A percentile compares a stretch with the other conserved stretches of the same genome.
phyloP scores from a whole-genome alignment of 2,113 vertebrate genomes.

The Myrmophylax atrothorax region DNA sequence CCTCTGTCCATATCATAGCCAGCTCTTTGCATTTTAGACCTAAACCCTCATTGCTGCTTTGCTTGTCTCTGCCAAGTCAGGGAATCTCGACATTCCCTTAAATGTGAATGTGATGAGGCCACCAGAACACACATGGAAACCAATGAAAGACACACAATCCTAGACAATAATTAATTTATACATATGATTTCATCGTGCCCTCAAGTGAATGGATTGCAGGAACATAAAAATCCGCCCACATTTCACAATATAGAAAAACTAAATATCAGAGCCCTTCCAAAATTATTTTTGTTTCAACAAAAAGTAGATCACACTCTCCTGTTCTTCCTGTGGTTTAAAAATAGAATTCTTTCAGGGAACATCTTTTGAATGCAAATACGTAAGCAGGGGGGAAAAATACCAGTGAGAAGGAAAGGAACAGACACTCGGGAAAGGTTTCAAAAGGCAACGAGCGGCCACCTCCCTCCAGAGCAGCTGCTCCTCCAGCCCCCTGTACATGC shows the following conservation, averaged over 20 bases:
- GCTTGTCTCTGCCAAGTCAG: neutral
- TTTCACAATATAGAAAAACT: neutral
- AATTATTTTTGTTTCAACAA: neutral
- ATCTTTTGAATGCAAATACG: conserved; percentile 35
- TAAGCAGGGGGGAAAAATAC: neutral
- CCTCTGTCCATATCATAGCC: neutral
- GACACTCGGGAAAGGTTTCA: conserved; percentile 21
- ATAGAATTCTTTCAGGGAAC: neutral
- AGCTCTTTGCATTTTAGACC: neutral
- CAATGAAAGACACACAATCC: neutral
- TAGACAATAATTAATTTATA: neutral
- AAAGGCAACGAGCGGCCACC: conserved; percentile 36
- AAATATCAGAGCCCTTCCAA: neutral
- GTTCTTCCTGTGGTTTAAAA: neutral
- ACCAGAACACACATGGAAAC: neutral
- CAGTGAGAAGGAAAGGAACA: conserved; percentile 18
- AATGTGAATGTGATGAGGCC: neutral
- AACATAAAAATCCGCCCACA: neutral
- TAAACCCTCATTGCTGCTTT: neutral
- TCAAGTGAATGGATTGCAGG: neutral
- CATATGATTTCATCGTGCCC: neutral
- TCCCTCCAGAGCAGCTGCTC: conserved; percentile 78
- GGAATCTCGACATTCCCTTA: neutral
- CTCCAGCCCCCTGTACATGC: conserved; percentile 66
- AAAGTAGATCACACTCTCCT: neutral